Evolutionary conservation across 2,113 vertebrate genomes (phyloP).

Genomic region (Cacatua alba): DNA sequence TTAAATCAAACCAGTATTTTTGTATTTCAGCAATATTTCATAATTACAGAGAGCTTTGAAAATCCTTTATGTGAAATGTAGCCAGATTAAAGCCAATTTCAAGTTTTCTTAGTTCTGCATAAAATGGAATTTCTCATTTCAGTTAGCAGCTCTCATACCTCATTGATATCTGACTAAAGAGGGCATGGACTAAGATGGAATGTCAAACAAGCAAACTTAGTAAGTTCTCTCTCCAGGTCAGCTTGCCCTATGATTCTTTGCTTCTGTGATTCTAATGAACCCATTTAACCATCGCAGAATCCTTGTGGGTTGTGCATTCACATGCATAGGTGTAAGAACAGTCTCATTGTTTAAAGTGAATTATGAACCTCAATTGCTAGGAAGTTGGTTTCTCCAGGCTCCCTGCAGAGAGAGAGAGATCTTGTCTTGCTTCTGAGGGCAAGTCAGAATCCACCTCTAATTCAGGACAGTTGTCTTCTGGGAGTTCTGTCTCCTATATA

Average conservation of each 20-base stretch:
- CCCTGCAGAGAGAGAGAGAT: background rate
- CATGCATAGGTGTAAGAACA: accelerated
- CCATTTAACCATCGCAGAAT: background rate
- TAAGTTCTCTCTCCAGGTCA: background rate
- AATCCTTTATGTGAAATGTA: background rate
- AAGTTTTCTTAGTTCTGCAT: background rate
- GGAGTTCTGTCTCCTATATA: background rate
- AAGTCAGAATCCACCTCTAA: background rate
- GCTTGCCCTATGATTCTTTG: background rate
- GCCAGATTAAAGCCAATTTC: background rate
- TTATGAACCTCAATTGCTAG: background rate
- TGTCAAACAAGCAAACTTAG: background rate
- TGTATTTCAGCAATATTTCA: background rate
- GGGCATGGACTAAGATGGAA: background rate
- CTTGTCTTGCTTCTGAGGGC: background rate
- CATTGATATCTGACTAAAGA: background rate
- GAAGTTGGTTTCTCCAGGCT: background rate
- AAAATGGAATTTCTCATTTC: background rate
- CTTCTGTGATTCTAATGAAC: background rate
- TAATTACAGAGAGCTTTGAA: background rate
- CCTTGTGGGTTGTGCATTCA: background rate
- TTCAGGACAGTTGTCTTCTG: background rate
- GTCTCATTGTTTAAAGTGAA: background rate
- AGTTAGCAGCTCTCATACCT: background rate
- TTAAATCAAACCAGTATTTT: background rate